These are phyloP conservation scores for Heliconius hortense DNA, from an alignment of 2,888 invertebrate genomes.

Conservation along the genomic window DNA sequence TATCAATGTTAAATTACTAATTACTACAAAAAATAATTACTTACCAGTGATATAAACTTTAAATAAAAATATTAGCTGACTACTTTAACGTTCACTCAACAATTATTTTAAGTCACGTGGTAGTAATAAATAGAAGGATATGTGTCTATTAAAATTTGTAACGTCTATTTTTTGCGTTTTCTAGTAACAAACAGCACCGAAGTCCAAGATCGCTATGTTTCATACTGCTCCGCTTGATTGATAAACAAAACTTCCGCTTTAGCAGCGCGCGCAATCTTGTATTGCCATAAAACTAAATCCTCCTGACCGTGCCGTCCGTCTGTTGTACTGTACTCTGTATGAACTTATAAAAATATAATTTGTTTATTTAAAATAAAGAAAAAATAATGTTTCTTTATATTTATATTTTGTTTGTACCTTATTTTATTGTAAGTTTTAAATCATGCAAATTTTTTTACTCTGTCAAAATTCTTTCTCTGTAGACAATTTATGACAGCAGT, in stretches of 20 bases:
- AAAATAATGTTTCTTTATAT: neutral
- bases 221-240: slow-evolving; percentile 62
- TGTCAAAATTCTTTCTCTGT: neutral
- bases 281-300: slow-evolving; percentile 49
- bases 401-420: neutral
- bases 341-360: neutral
- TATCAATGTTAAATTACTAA: neutral
- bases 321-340: neutral
- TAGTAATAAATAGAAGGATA: slow-evolving; percentile 38
- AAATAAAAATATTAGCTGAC: slow-evolving; percentile 19
- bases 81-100: slow-evolving; percentile 24
- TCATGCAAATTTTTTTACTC: neutral
- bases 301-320: neutral
- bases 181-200: slow-evolving; percentile 53
- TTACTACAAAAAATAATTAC: slow-evolving; percentile 21
- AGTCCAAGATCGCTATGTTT: slow-evolving; percentile 48
- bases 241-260: slow-evolving; percentile 76
- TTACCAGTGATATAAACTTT: slow-evolving; percentile 31
- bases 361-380: neutral
- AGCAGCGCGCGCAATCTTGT: slow-evolving; percentile 74
- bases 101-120: slow-evolving; percentile 38
- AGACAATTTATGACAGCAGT: neutral
- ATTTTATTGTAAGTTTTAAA: neutral
- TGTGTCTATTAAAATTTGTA: slow-evolving; percentile 57
- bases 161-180: slow-evolving; percentile 42